Evolutionary conservation across 2,113 vertebrate species (phyloP).

Genomic region (Gopherus flavomarginatus): DNA sequence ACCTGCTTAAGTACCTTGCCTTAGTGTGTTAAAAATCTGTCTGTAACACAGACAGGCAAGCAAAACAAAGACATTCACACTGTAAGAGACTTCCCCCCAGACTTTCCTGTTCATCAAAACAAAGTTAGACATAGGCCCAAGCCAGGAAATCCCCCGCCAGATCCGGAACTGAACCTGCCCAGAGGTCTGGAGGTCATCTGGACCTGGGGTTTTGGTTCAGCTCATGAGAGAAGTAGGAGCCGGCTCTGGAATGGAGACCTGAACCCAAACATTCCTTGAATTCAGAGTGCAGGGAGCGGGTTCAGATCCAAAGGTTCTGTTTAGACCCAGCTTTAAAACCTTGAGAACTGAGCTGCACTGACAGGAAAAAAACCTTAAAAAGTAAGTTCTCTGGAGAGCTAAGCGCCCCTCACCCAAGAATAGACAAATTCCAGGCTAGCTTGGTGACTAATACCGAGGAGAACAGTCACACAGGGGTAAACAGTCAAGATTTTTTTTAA

Average conservation of each 20-base stretch:
- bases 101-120: neutral
- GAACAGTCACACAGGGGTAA: neutral
- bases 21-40: neutral
- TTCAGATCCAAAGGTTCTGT: rapidly evolving
- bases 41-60: neutral
- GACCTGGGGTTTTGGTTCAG: neutral
- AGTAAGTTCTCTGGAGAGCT: neutral
- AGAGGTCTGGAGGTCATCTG: neutral
- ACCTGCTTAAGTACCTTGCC: neutral
- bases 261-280: neutral
- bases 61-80: neutral
- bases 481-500: constrained; percentile 7
- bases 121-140: neutral
- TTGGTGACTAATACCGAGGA: rapidly evolving
- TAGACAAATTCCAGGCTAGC: neutral
- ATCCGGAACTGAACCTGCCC: neutral
- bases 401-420: neutral
- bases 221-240: neutral
- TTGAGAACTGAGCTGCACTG: neutral
- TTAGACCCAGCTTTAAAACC: rapidly evolving
- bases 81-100: neutral
- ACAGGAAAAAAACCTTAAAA: neutral
- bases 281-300: neutral
- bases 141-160: neutral
- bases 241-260: neutral